Evolutionary conservation across 2,888 invertebrate species (phyloP), one percentile per base, ranked within the genome.

Genomic region (Willowsia nigromaculata): DNA sequence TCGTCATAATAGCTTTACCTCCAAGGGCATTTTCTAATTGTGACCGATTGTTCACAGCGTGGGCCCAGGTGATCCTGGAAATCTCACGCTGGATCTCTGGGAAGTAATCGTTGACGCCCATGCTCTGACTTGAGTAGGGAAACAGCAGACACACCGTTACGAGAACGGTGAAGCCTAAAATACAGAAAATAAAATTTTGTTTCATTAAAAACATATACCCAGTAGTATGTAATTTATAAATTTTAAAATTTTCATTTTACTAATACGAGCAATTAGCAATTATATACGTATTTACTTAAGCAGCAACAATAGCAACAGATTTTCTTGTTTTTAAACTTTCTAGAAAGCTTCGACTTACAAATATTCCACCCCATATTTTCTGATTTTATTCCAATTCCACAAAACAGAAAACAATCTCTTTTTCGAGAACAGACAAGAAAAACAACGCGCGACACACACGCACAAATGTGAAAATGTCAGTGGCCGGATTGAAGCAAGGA

Each of bases 21-120:
- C 91, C 90, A 2, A 98, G 94, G 50, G 96, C 96, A 0, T 95
- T 94, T 7, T 95, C 94, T 50, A 98, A 94, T 90, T 95, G 94
- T 0, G 94, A 94, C 93, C 95, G 95, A 92, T 95, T 96, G 94
- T 98, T 98, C 59, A 97, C 97, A 43, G 97, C 97, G 94, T 98
- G 98, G 0, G 96, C 96, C 98, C 98, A 98, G 25, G 95, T 96
- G 33, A 98, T 94, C 88, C 95, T 95, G 0, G 96, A 96, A 81
- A 97, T 94, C 93, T 97, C 97, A 83, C 94, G 95, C 6, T 94
- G 92, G 37, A 94, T 93, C 18, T 94, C 93, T 0, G 94, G 94
- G 92, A 95, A 95, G 92, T 94, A 95, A n/a, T 92, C 93, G 15
- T 91, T 92, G 4, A 94, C 93, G 74, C 93, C 93, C 50, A 93